phyloP scores from a whole-genome alignment of 23 tunicate species.

The Ascidia mentula region DNA sequence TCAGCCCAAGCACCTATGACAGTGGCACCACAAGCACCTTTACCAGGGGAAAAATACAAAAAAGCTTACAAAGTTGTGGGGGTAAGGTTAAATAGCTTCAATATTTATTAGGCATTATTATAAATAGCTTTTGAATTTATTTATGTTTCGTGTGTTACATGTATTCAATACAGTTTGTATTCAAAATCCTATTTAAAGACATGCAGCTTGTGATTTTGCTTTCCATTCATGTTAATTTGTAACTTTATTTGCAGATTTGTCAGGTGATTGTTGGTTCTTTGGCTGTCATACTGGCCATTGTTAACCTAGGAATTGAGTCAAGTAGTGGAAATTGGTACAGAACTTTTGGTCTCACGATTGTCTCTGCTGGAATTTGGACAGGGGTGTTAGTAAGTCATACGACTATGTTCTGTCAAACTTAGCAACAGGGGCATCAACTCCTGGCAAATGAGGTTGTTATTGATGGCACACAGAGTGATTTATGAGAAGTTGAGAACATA shows the following conservation, averaged over 20 bases:
- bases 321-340: neutral
- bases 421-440: too few species aligned
- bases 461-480: too few species aligned
- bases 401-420: too few species aligned
- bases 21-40: neutral
- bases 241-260: neutral
- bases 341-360: neutral
- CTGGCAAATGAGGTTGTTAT: too few species aligned
- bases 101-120: too few species aligned
- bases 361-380: neutral
- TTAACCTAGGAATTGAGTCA: neutral
- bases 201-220: neutral
- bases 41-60: neutral
- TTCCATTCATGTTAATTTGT: neutral
- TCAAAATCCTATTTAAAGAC: too few species aligned
- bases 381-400: neutral
- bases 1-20: neutral
- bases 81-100: too few species aligned
- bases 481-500: too few species aligned
- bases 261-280: neutral
- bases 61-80: neutral
- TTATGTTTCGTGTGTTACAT: too few species aligned
- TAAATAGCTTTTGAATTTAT: too few species aligned
- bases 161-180: too few species aligned
- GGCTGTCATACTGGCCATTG: neutral